Evolutionary conservation across 1,140 invertebrate species (phyloP).

Genomic region (Drosophila persimilis): DNA sequence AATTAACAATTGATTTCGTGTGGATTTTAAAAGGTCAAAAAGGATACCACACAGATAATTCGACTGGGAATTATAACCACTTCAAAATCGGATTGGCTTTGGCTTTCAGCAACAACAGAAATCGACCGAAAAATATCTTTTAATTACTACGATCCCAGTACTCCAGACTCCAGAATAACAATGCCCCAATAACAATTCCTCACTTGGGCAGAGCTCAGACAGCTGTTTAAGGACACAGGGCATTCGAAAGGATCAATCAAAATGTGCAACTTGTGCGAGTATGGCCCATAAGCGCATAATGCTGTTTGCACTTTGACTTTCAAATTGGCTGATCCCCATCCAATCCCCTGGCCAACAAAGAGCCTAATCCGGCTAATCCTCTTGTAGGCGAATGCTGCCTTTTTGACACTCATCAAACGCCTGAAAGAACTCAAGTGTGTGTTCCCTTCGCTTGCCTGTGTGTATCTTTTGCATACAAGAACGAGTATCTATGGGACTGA

Average conservation of each 20-base stretch:
- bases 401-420: conserved; percentile 77
- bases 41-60: conserved; percentile 12
- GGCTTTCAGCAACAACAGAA: conserved; percentile 56
- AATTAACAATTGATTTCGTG: conserved; percentile 14
- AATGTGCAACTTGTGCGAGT: conserved; percentile 42
- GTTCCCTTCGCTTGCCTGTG: conserved; percentile 38
- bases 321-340: conserved; percentile 66
- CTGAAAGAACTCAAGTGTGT: conserved; percentile 66
- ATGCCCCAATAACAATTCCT: conserved; percentile 40
- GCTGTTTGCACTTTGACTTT: conserved; percentile 71
- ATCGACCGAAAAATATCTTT: conserved; percentile 61
- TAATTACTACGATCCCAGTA: conserved; percentile 51
- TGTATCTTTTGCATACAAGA: conserved; percentile 51
- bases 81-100: conserved; percentile 47
- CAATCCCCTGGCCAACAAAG: conserved; percentile 43
- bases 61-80: conserved; percentile 23
- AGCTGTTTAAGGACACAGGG: conserved; percentile 46
- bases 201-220: conserved; percentile 43
- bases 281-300: conserved; percentile 69
- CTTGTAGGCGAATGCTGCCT: conserved; percentile 64
- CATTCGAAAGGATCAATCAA: conserved; percentile 45
- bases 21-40: not conserved
- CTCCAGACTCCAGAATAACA: conserved; percentile 5
- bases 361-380: conserved; percentile 68
- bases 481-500: conserved; percentile 29